Evolutionary conservation across 2,113 vertebrate species (phyloP).

Genomic region (Seriola dumerili): DNA sequence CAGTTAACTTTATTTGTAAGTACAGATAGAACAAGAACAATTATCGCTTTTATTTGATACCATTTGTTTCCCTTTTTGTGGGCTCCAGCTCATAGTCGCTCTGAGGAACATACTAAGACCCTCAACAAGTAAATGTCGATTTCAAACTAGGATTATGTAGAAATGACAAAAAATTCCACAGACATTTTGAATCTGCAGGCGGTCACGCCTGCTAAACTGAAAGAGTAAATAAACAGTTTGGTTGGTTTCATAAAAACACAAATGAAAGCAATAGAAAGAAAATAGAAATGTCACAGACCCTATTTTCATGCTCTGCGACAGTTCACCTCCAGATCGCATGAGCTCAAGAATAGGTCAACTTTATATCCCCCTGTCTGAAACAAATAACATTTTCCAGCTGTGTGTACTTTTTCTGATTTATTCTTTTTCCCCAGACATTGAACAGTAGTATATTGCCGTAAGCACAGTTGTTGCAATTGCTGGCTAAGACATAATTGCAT

Average conservation of each 20-base stretch:
- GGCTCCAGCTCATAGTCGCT: constrained; percentile 3
- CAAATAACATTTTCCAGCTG: constrained; percentile 40
- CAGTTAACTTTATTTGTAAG: constrained; percentile 63
- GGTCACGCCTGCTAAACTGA: neutral
- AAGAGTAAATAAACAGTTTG: constrained; percentile 40
- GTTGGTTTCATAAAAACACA: constrained; percentile 47
- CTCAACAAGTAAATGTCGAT: constrained; percentile 27
- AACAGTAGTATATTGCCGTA: constrained; percentile 34
- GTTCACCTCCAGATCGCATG: constrained; percentile 22
- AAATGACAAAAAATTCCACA: constrained; percentile 9
- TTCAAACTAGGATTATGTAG: neutral
- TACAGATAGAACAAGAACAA: constrained; percentile 56
- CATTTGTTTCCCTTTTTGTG: constrained; percentile 26
- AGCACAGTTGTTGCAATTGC: constrained; percentile 27
- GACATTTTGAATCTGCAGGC: constrained; percentile 21
- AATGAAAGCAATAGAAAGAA: constrained; percentile 36
- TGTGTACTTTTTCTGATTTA: constrained; percentile 26
- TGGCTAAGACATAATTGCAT: constrained; percentile 65
- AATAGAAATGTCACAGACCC: constrained; percentile 52
- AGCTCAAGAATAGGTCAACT: constrained; percentile 36
- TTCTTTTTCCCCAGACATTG: constrained; percentile 28
- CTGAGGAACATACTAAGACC: neutral
- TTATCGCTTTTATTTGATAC: constrained; percentile 19
- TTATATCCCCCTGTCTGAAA: constrained; percentile 14
- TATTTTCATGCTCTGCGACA: constrained; percentile 37